These are phyloP conservation scores for Penaeus vannamei DNA, from an alignment of 1,140 invertebrate species.

Conservation along the genomic window DNA sequence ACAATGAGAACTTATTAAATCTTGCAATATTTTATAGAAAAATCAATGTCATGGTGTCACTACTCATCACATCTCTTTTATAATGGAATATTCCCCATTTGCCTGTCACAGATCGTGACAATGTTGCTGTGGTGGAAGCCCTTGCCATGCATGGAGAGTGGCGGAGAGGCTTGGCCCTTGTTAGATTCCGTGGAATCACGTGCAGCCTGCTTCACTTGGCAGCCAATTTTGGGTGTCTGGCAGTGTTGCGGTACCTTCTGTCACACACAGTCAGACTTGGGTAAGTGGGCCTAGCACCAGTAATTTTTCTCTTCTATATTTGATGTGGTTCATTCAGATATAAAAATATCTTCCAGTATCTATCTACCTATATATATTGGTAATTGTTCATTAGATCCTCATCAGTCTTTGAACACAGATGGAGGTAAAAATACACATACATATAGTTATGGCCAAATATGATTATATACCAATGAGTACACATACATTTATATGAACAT, in stretches of 20 bases:
- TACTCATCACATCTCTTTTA: neutral
- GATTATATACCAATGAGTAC: neutral
- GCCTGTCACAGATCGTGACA: conserved; percentile 54
- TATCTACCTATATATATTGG: neutral
- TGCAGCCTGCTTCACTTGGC: conserved; percentile 66
- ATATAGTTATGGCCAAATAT: neutral
- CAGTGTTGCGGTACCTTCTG: conserved; percentile 63
- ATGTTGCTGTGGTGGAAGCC: conserved; percentile 64
- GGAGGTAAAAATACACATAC: no score
- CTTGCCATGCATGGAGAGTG: conserved; percentile 65
- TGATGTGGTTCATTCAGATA: neutral
- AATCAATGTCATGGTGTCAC: neutral
- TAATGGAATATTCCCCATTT: neutral
- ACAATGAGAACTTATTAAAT: neutral
- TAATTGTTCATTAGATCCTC: neutral
- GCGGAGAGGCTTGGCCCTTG: conserved; percentile 63
- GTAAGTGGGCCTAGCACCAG: conserved; percentile 36
- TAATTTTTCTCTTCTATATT: neutral
- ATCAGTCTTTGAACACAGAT: neutral
- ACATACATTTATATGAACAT: neutral
- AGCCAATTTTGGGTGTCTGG: conserved; percentile 64
- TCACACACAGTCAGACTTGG: conserved; percentile 64
- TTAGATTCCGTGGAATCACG: conserved; percentile 64
- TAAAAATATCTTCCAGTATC: neutral
- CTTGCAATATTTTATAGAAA: neutral